Evolutionary conservation across 1,140 invertebrate species (phyloP), one percentile per base, ranked within the genome.

Genomic region (Lordiphosa clarofinis): DNA sequence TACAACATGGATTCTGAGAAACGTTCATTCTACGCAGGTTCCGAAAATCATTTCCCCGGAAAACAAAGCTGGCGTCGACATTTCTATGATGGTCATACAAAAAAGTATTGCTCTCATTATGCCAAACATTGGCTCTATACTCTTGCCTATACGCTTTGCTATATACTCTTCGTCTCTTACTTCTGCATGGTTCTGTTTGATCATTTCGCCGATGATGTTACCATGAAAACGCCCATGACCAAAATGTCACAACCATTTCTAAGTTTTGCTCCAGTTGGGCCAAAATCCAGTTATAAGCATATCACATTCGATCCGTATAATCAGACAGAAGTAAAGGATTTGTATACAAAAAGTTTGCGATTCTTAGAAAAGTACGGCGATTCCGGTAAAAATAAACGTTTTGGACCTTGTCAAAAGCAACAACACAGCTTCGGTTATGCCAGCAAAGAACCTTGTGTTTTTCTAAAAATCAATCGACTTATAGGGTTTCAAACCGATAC

Each of bases 381-480:
- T 4, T 4, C 9, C 9, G 38, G 7, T 0, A 2, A 28, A 1
- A 46, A 28, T 13, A 1, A 12, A 1, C 55, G 72, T 0, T 81
- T 81, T 11, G 76, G 62, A 3, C 38, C 62, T 2, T 81, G 76
- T 5, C 57, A 40, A 6, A 6, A 39, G 6, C 3, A 3, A 0
- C 35, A 4, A 0, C 38, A 61, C 12, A 24, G 28, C 2, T 81
- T 64, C 37, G 76, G 76, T 7, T 81, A 76, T 40, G 11, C 15
- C 1, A 61, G 13, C 4, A 31, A 19, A 0, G 13, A 56, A 5
- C 76, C 76, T 2, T 82, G 76, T 35, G 39, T 82, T 0, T 82
- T 82, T 24, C 21, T 82, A 0, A 82, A 82, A 52, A 13, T 82
- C 0, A 82, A 82, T 65, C 62, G 76, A 1, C 4, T 76, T 0